These are phyloP conservation scores for Chaetura pelagica DNA, from an alignment of 2,113 vertebrate species.

Conservation along the genomic window DNA sequence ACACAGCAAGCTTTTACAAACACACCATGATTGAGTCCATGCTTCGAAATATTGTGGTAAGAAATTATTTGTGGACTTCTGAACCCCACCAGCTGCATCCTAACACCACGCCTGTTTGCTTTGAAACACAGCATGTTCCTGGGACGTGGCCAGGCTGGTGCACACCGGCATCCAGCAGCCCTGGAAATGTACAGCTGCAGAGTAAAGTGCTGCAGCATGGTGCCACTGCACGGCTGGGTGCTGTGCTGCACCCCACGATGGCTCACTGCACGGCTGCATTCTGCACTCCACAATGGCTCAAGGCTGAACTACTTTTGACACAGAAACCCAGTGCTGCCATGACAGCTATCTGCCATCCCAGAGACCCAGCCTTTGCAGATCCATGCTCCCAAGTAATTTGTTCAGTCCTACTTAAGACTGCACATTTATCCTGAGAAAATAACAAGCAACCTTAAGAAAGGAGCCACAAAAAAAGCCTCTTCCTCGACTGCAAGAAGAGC, in stretches of 20 bases:
- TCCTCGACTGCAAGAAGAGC: background rate
- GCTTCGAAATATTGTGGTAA: background rate
- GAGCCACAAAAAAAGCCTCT: background rate
- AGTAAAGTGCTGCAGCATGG: background rate
- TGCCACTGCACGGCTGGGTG: no score
- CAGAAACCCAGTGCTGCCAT: background rate
- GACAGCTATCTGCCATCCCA: rapidly evolving
- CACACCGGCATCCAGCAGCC: background rate
- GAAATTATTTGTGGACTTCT: background rate
- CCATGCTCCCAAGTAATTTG: background rate
- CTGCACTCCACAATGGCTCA: background rate
- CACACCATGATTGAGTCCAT: background rate
- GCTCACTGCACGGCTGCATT: rapidly evolving
- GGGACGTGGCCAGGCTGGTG: background rate
- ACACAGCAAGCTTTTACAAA: background rate
- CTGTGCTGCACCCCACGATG: background rate
- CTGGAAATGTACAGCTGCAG: rapidly evolving
- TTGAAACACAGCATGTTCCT: background rate
- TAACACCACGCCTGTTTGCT: background rate
- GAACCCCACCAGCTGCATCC: background rate
- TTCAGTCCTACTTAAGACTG: background rate
- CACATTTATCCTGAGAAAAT: background rate
- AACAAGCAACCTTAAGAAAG: background rate
- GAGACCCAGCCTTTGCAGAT: background rate
- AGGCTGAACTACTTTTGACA: background rate